Evolutionary conservation across 2,888 invertebrate genomes (phyloP).

Genomic region (Frankliniella fusca): DNA sequence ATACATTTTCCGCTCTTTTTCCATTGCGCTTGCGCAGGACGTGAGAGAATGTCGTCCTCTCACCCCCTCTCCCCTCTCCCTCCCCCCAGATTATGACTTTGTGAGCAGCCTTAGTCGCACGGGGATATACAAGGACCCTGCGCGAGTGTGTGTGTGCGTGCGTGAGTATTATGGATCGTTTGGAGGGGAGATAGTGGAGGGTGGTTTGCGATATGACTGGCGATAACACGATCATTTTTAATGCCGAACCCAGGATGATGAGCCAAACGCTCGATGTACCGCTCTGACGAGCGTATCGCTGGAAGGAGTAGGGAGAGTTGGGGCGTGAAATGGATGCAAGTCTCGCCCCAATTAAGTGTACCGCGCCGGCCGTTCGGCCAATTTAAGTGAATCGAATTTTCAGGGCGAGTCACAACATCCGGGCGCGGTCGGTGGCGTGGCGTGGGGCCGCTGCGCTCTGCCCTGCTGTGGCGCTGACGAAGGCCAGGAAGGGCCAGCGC

Average conservation of each 20-base stretch:
- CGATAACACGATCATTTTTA: no score
- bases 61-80: neutral
- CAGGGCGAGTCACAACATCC: slow-evolving; percentile 1
- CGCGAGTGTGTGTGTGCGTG: neutral
- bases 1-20: no score
- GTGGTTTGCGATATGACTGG: no score
- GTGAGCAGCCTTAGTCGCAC: neutral
- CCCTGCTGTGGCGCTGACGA: neutral
- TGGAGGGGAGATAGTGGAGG: neutral
- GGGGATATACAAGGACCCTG: neutral
- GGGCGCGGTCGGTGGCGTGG: neutral
- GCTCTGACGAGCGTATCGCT: no score
- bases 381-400: neutral
- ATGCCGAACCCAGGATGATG: no score
- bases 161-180: neutral
- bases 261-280: no score
- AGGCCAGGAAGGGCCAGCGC: neutral
- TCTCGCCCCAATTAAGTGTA: no score
- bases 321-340: no score
- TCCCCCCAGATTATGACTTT: no score
- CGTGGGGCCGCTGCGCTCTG: neutral
- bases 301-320: no score
- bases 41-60: neutral
- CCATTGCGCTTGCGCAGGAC: neutral
- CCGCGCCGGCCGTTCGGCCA: neutral